These are phyloP conservation scores for Gnatocerus cornutus DNA, from an alignment of 2,888 invertebrate genomes.

Conservation along the genomic window DNA sequence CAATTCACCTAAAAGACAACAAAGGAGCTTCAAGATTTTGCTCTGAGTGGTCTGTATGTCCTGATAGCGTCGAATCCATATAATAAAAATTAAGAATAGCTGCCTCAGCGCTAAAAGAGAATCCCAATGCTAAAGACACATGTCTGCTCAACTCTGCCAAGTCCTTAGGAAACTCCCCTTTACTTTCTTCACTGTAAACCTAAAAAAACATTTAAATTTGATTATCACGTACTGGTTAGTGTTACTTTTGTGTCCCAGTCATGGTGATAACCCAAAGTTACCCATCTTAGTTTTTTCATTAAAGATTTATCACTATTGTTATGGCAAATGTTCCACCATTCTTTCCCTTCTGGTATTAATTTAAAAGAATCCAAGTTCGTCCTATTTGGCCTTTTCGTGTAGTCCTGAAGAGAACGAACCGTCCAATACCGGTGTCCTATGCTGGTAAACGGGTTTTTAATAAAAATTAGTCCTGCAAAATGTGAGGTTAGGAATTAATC, in stretches of 20 bases:
- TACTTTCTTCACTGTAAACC: conserved; percentile 81
- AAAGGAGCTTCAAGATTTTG: conserved; percentile 88
- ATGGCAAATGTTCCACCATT: conserved; percentile 80
- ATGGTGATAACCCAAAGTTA: conserved; percentile 97
- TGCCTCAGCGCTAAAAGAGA: conserved; percentile 87
- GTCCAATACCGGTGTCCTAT: conserved; percentile 90
- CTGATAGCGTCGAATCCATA: conserved; percentile 91
- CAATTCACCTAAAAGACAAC: conserved; percentile 94
- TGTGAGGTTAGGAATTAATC: background rate
- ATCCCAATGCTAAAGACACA: conserved; percentile 77
- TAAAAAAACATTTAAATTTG: conserved; percentile 59
- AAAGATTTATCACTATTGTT: conserved; percentile 62
- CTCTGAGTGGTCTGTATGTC: conserved; percentile 97
- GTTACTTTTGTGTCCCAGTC: conserved; percentile 95
- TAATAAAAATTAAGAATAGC: conserved; percentile 98
- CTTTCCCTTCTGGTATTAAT: conserved; percentile 67
- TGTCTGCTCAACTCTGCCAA: conserved; percentile 78
- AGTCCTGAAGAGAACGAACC: conserved; percentile 83
- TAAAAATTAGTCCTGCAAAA: conserved; percentile 81
- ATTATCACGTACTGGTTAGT: background rate
- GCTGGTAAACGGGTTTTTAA: conserved; percentile 87
- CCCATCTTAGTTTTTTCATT: conserved; percentile 86
- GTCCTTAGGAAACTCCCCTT: conserved; percentile 83
- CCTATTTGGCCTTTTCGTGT: conserved; percentile 82
- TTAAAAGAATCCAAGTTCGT: conserved; percentile 78